Conservation (phyloP, 2,888 invertebrate genomes). For the Thymelicus acteon region DNA sequence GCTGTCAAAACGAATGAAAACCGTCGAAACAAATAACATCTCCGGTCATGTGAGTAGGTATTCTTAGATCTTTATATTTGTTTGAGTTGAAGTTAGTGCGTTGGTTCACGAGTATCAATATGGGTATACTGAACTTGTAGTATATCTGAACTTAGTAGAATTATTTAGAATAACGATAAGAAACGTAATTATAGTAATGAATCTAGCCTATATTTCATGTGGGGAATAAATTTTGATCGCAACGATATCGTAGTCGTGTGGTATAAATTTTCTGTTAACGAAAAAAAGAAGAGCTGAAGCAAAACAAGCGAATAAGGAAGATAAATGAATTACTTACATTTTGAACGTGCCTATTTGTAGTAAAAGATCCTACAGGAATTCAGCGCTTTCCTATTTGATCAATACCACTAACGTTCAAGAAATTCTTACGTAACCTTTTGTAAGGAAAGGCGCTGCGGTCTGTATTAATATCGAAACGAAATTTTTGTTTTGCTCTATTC, state of each 20-base stretch:
- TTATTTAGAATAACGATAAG: constrained; percentile 3
- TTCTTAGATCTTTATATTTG: too few species aligned
- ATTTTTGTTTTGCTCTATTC: too few species aligned
- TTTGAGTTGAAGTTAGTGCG: too few species aligned
- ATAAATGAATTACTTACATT: constrained; percentile 73
- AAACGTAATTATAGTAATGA: constrained; percentile 5
- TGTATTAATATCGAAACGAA: too few species aligned
- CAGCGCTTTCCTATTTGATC: constrained; percentile 33
- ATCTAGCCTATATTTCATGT: constrained; percentile 6
- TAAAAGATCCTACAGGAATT: constrained; percentile 51
- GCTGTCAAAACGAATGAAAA: too few species aligned
- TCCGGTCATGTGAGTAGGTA: too few species aligned
- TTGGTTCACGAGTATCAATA: too few species aligned
- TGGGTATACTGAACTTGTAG: too few species aligned
- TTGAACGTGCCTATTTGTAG: constrained; percentile 37
- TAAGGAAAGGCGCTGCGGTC: too few species aligned
- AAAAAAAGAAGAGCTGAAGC: constrained; percentile 62
- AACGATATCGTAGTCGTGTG: constrained; percentile 29
- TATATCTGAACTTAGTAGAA: too few species aligned
- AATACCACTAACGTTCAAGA: constrained; percentile 31
- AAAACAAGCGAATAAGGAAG: constrained; percentile 77
- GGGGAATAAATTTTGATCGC: constrained; percentile 20
- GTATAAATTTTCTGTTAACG: constrained; percentile 43
- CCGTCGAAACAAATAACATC: too few species aligned
- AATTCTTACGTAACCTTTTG: neutral